Evolutionary conservation across 2,797 vertebrate species (phyloP), one percentile per base, ranked within the genome.

Genomic region (Onychomys leucogaster): DNA sequence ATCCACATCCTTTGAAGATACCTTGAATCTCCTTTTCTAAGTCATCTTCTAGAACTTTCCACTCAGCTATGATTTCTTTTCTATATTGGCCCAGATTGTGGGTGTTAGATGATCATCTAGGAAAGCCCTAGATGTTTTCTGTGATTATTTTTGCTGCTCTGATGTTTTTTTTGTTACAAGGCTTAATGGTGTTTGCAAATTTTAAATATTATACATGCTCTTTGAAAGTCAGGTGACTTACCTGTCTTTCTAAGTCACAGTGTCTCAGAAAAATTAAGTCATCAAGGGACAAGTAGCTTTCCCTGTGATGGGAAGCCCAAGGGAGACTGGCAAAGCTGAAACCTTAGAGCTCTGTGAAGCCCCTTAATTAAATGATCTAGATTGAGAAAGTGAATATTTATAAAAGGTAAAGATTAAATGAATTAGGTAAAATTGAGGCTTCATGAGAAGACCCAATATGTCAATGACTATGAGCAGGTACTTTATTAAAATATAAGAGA

Each of bases 171-270:
- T 94, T 92, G 2, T 12, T 89, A 14, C 69, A 23, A 49, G 41
- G 43, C 34, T 27, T 93, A 77, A 17, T 43, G 6, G 37, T 86
- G 52, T 34, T 84, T 96, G 10, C 82, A n/a, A 97, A 94, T 80
- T 95, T 85, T 89, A 85, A 94, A 46, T 65, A 80, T 27, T 57
- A 73, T 27, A 32, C 3, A 84, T 93, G 81, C 75, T 43, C 65
- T 34, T 87, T 94, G 55, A 52, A 41, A 77, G 1, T 25, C 10
- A 77, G 41, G 37, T 76, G 52, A 43, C 63, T 89, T 61, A 49
- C 27, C 32, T 61, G 61, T 13, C 11, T 52, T 86, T 63, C 46
- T 57, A 89, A 59, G 37, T 59, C 41, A 52, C 13, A 81, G 14
- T 80, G 80, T 59, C 41, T 92, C 23, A 92, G 32, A 27, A 49